phyloP scores from a whole-genome alignment of 2,888 invertebrate genomes.

The Nomada lathburiana region DNA sequence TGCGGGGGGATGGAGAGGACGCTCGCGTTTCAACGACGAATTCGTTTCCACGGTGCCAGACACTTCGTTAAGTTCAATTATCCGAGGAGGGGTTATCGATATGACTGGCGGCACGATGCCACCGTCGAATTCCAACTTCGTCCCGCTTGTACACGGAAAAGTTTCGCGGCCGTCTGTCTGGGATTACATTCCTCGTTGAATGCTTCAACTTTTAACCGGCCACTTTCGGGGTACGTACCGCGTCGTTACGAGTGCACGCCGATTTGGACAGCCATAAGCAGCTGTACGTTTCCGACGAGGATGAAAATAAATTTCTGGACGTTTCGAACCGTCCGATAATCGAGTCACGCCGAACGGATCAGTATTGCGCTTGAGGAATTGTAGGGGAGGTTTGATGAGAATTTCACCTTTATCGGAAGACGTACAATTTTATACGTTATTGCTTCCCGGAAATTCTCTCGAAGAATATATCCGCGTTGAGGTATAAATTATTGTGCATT shows the following conservation, averaged over 20 bases:
- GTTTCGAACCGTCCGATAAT: no score
- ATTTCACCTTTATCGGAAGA: no score
- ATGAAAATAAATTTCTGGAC: no score
- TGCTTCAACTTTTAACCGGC: conserved; percentile 59
- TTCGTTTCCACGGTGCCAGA: conserved; percentile 80
- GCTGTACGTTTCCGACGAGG: no score
- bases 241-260: background rate
- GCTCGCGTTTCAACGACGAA: conserved; percentile 75
- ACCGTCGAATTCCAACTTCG: conserved; percentile 57
- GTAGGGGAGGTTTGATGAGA: no score
- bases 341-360: no score
- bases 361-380: no score
- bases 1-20: conserved; percentile 50
- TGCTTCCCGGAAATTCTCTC: background rate
- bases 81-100: conserved; percentile 75
- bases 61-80: conserved; percentile 83
- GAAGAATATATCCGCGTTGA: background rate
- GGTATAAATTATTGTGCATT: background rate
- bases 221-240: background rate
- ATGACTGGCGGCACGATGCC: conserved; percentile 63
- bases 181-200: background rate
- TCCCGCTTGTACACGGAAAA: conserved; percentile 37
- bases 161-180: conserved; percentile 31
- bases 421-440: no score
- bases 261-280: no score